Conservation (phyloP, 2,113 vertebrate genomes). For the Athene noctua region DNA sequence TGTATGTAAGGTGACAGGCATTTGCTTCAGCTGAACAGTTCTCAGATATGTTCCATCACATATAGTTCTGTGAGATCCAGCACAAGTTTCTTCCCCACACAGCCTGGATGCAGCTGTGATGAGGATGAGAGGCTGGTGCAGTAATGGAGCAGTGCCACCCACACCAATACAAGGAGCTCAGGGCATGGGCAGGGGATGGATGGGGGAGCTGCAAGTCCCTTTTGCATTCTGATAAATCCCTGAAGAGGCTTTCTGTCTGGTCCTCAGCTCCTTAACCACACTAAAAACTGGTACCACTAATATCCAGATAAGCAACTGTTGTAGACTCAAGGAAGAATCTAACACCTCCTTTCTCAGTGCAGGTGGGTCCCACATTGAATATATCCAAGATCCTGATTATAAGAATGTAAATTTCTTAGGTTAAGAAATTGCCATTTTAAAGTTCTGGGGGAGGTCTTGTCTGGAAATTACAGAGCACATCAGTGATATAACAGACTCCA, state of each 20-base stretch:
- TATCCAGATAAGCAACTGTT: background rate
- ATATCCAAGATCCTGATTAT: background rate
- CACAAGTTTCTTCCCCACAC: background rate
- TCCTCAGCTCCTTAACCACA: background rate
- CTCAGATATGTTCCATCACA: background rate
- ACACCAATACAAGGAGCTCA: background rate
- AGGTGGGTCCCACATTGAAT: background rate
- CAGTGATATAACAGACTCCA: background rate
- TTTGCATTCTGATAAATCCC: background rate
- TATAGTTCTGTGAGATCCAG: background rate
- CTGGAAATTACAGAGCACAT: background rate
- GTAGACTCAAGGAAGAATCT: background rate
- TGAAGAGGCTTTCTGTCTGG: background rate
- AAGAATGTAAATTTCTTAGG: background rate
- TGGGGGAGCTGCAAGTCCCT: background rate
- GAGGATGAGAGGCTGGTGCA: background rate
- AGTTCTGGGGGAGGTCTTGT: background rate
- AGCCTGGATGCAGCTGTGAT: fast-evolving
- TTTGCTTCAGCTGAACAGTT: background rate
- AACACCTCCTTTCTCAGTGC: background rate
- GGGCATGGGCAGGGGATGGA: background rate
- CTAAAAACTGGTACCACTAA: background rate
- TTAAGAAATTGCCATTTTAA: background rate
- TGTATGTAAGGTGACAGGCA: background rate
- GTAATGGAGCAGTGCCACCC: background rate